phyloP scores from a whole-genome alignment of 2,888 invertebrate species.

The Dromius quadrimaculatus region DNA sequence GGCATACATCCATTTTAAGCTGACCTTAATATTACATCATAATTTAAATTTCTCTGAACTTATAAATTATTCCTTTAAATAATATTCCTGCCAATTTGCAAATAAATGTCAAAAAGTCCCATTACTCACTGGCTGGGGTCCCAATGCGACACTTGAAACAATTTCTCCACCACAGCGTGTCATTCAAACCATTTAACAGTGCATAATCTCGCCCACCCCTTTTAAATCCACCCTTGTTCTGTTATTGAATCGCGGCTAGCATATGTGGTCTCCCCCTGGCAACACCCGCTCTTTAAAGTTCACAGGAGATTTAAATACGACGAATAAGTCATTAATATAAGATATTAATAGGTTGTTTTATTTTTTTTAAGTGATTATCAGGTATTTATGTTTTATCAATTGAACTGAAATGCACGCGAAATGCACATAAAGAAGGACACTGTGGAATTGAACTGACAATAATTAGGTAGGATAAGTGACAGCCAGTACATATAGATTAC shows the following conservation, averaged over 20 bases:
- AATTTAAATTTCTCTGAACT: background rate
- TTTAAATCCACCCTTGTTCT: constrained; percentile 2
- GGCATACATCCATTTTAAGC: constrained; percentile 6
- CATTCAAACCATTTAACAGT: constrained; percentile 41
- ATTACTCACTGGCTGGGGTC: constrained; percentile 28
- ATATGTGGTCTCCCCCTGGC: constrained; percentile 25
- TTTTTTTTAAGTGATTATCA: background rate
- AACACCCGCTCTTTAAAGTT: background rate
- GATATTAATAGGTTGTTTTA: constrained; percentile 2
- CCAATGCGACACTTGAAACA: constrained; percentile 34
- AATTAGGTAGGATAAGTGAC: no score
- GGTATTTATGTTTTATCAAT: background rate
- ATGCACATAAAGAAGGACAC: constrained; percentile 8
- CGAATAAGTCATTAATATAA: constrained; percentile 12
- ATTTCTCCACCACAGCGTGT: constrained; percentile 43
- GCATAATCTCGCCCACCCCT: constrained; percentile 33
- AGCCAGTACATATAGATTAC: no score
- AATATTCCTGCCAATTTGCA: constrained; percentile 31
- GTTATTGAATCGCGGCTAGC: constrained; percentile 28
- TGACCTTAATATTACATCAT: constrained; percentile 12
- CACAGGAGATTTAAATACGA: constrained; percentile 4
- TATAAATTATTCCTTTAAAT: constrained; percentile 11
- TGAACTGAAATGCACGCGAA: constrained; percentile 10
- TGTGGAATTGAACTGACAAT: constrained; percentile 7
- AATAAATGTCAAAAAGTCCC: constrained; percentile 15